Percentiles rank a stretch among this genome's conserved stretches.
These are phyloP conservation scores for Arrhamphus sclerolepis DNA, from an alignment of 2,797 vertebrate species.

Conservation along the genomic window DNA sequence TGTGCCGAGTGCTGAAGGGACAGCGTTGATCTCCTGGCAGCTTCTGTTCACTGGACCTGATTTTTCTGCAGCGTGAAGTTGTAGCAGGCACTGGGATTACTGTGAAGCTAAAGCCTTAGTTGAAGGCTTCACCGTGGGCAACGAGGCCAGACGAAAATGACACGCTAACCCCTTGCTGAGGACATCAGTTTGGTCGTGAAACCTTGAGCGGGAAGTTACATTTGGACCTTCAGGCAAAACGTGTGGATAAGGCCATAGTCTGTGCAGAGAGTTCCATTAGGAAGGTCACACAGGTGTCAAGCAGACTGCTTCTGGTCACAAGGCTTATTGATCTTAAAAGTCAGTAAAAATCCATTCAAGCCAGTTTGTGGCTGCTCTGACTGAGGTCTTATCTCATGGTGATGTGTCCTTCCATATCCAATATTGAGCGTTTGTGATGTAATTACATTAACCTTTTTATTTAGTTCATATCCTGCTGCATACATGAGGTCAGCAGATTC, in stretches of 20 bases:
- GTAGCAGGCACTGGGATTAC: conserved; percentile 15
- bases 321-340: conserved; percentile 43
- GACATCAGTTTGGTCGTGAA: conserved; percentile 36
- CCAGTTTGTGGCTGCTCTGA: conserved; percentile 10
- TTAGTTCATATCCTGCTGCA: neutral
- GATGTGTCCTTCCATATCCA: conserved; percentile 22
- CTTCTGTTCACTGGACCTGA: conserved; percentile 24
- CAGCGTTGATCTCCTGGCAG: conserved; percentile 34
- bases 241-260: conserved; percentile 34
- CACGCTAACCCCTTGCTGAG: conserved; percentile 6
- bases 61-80: conserved; percentile 4
- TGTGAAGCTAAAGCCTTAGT: neutral
- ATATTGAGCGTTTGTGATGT: conserved; percentile 29
- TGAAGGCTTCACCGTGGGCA: conserved; percentile 2
- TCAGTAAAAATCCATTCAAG: conserved; percentile 38
- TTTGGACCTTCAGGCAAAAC: conserved; percentile 41
- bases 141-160: neutral
- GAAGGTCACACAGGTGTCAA: conserved; percentile 57
- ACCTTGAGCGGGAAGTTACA: conserved; percentile 36
- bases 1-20: conserved; percentile 10
- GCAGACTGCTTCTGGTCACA: conserved; percentile 28
- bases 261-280: conserved; percentile 43
- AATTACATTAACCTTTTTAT: conserved; percentile 7
- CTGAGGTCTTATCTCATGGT: conserved; percentile 22
- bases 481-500: conserved; percentile 1